Percentiles rank a stretch among this genome's conserved stretches.
Conservation (phyloP, 2,113 vertebrate genomes). For the Stomatorhinus ivindoensis region DNA sequence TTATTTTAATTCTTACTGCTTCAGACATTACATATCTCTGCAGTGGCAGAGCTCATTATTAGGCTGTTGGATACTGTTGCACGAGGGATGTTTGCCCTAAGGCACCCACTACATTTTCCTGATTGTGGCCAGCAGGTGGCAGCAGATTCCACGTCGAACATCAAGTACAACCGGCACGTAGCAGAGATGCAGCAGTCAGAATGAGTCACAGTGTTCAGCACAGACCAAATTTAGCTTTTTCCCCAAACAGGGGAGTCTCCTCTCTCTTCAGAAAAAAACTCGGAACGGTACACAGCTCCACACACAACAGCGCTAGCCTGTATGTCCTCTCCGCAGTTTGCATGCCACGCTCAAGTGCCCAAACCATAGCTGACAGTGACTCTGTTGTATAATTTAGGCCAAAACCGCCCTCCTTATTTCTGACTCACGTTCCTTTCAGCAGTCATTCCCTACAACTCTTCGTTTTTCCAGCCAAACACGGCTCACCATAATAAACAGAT, state of each 20-base stretch:
- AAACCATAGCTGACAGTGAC: background rate
- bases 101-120: background rate
- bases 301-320: background rate
- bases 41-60: background rate
- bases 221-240: background rate
- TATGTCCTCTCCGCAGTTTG: background rate
- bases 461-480: background rate
- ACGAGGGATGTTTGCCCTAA: background rate
- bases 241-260: background rate
- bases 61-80: background rate
- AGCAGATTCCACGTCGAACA: background rate
- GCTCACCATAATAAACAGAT: background rate
- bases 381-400: background rate
- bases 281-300: background rate
- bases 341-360: background rate
- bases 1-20: background rate
- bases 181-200: background rate
- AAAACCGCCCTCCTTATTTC: background rate
- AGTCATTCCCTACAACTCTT: background rate
- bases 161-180: no score
- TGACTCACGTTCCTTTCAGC: background rate
- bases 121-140: background rate
- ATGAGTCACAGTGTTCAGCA: background rate
- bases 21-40: background rate
- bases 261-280: background rate